These are phyloP conservation scores for Drosophila paulistorum DNA, from an alignment of 1,140 invertebrate species.

Conservation along the genomic window DNA sequence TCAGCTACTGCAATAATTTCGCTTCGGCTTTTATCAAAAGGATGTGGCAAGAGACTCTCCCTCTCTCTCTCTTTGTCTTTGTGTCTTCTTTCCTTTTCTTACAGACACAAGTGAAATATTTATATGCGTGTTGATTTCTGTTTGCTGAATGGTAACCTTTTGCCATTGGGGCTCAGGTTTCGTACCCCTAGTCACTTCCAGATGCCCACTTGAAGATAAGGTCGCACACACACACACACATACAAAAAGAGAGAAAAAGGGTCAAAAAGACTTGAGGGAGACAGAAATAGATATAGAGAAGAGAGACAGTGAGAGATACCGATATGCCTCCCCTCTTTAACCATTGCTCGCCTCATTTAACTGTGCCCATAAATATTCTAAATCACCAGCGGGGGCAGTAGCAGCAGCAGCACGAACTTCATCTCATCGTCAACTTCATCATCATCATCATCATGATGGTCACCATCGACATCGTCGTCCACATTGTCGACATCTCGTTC, in stretches of 20 bases:
- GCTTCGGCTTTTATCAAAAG: constrained; percentile 68
- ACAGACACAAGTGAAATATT: constrained; percentile 59
- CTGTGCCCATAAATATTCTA: constrained; percentile 75
- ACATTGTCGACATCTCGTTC: constrained; percentile 12
- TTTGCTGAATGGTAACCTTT: constrained; percentile 78
- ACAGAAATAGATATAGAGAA: background rate
- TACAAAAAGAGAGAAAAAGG: constrained; percentile 39
- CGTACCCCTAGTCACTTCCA: constrained; percentile 12
- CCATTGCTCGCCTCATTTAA: constrained; percentile 72
- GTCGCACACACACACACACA: constrained; percentile 18
- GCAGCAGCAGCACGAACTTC: constrained; percentile 30
- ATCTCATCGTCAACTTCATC: constrained; percentile 34
- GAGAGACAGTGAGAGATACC: background rate
- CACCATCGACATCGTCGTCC: background rate
- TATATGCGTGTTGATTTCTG: constrained; percentile 81
- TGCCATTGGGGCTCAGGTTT: constrained; percentile 17
- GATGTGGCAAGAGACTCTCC: constrained; percentile 23
- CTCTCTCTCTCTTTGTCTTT: background rate
- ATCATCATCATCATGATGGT: constrained; percentile 30
- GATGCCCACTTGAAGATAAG: constrained; percentile 67
- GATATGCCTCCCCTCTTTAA: constrained; percentile 3
- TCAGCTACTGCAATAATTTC: constrained; percentile 39
- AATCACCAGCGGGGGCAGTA: constrained; percentile 67
- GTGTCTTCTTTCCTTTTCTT: background rate
- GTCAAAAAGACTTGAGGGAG: constrained; percentile 47